phyloP scores from a whole-genome alignment of 2,888 invertebrate species.

The Rapana venosa region DNA sequence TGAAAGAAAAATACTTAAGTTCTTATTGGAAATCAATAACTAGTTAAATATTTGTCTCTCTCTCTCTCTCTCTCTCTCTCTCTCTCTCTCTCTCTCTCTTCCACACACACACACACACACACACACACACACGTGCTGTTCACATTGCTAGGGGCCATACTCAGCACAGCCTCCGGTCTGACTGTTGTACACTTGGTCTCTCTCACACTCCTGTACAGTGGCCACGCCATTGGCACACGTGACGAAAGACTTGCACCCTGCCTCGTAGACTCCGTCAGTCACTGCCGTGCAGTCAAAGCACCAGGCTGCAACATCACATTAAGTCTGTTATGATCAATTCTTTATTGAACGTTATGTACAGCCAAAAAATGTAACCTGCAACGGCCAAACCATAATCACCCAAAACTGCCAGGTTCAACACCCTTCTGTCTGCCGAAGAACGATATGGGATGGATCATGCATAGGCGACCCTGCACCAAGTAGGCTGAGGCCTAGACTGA shows the following conservation, averaged over 20 bases:
- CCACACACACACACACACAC: constrained; percentile 13
- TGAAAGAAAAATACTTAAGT: too few relatives aligned
- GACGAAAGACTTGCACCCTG: constrained; percentile 62
- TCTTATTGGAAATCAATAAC: too few relatives aligned
- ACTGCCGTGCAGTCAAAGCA: constrained; percentile 56
- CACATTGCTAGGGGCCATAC: constrained; percentile 47
- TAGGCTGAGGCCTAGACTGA: background rate
- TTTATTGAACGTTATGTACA: too few relatives aligned
- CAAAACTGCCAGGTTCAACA: too few relatives aligned
- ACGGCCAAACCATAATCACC: too few relatives aligned
- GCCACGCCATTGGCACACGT: constrained; percentile 55
- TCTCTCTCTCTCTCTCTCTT: too few relatives aligned
- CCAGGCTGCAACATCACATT: constrained; percentile 25
- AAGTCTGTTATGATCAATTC: background rate
- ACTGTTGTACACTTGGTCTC: constrained; percentile 57
- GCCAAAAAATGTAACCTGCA: too few relatives aligned
- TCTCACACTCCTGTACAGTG: constrained; percentile 53
- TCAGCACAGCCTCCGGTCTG: constrained; percentile 57
- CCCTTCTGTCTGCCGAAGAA: too few relatives aligned
- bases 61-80: too few relatives aligned
- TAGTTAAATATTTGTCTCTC: too few relatives aligned
- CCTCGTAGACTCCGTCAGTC: constrained; percentile 60
- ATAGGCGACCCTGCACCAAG: background rate
- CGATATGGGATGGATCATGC: too few relatives aligned
- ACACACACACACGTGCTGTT: background rate